phyloP scores from a whole-genome alignment of 2,797 vertebrate genomes.

The Notolabrus celidotus region DNA sequence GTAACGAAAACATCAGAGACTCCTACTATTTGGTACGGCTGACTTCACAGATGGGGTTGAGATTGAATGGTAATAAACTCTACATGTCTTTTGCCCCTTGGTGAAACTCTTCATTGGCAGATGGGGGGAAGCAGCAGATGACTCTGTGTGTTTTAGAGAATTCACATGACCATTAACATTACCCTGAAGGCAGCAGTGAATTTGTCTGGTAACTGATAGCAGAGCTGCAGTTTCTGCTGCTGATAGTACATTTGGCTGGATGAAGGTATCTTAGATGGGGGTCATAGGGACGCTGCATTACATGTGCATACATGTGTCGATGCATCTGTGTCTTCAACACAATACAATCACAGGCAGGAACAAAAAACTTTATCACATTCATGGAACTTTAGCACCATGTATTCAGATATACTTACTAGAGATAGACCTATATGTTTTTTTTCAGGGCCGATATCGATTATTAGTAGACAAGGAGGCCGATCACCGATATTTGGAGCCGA shows the following conservation, averaged over 20 bases:
- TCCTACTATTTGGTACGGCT: not conserved
- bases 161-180: too few species aligned
- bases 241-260: not conserved
- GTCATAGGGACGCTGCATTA: not conserved
- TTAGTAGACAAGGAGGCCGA: too few species aligned
- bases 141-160: not conserved
- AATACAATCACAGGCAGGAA: not conserved
- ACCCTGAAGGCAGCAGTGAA: not conserved
- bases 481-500: too few species aligned
- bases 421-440: too few species aligned
- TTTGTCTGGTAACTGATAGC: not conserved
- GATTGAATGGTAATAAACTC: not conserved
- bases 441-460: too few species aligned
- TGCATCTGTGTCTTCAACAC: not conserved
- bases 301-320: not conserved
- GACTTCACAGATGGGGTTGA: not conserved
- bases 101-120: not conserved
- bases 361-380: too few species aligned
- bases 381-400: too few species aligned
- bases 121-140: not conserved
- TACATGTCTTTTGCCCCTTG: not conserved
- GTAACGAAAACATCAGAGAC: not conserved
- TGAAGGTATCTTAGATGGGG: not conserved
- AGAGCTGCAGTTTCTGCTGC: not conserved
- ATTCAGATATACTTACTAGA: too few species aligned